Base-by-base conservation (phyloP, 2,797 vertebrate genomes). In the Dermochelys coriacea region DNA sequence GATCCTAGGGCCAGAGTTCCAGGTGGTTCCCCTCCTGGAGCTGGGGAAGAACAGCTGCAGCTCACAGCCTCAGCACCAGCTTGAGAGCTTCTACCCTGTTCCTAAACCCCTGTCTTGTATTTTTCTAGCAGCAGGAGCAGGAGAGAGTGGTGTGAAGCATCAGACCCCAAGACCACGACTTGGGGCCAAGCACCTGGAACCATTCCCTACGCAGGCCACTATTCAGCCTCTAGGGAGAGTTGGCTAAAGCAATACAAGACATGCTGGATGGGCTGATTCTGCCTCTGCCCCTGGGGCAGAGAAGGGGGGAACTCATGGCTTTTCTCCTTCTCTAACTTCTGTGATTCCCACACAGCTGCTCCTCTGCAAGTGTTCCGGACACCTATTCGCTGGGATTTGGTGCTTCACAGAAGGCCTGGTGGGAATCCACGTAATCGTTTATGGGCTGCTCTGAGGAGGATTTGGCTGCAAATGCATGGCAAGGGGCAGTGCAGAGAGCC, bases 51-150 rank as follows among this genome's bases (percentile, higher is more conserved):
- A 12, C 61, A 64, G 61, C 16, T 64, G 34, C 29, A 19, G 61
- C 61, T n/a, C 61, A 19, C 61, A 64, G 61, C 61, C 8, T 18
- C 61, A 64, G 18, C 61, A 19, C 34, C 59, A n/a, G 34, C 16
- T 9, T 19, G 61, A 64, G 61, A 34, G 8, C 34, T n/a, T 16
- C 59, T 12, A 34, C 61, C 16, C 61, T 64, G 61, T 61, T 34
- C 61, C 61, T 18, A 19, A 9, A 8, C 34, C 16, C 8, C 5
- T 29, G 34, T 18, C 61, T 10, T n/a, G 16, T 19, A n/a, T n/a
- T n/a, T 18, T n/a, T 64, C 61, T 64, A n/a, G 3, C 0, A 0
- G 31, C 18, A 18, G 6, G 6, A 1, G 8, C 55, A 0, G 0
- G 37, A 41, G 15, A 31, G 68, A 55, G 57, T 2, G 6, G 64